Conservation (phyloP, 1,140 invertebrate genomes). For the Wasmannia auropunctata region DNA sequence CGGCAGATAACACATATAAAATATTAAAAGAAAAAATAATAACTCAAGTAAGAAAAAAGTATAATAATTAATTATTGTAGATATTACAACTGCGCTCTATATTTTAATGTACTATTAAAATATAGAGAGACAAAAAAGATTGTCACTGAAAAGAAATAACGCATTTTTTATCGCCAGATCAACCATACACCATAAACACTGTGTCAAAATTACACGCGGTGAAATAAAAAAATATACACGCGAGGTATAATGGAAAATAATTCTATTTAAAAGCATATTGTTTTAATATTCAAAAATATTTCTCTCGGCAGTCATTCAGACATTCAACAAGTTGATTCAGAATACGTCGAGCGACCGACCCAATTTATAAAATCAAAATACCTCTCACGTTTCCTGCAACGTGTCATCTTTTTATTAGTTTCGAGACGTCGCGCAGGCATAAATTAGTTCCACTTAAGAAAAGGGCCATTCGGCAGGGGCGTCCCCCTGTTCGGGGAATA, state of each 20-base stretch:
- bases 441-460: conserved; percentile 41
- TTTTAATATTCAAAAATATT: background rate
- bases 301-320: background rate
- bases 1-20: background rate
- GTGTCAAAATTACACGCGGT: background rate
- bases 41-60: no score
- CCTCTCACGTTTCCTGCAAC: background rate
- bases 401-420: conserved; percentile 26
- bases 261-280: background rate
- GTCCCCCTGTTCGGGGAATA: conserved; percentile 24
- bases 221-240: background rate
- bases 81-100: background rate
- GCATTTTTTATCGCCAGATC: background rate
- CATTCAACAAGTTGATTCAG: background rate
- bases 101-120: background rate
- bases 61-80: background rate
- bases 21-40: background rate
- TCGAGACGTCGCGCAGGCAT: conserved; percentile 5
- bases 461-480: background rate
- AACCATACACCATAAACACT: background rate
- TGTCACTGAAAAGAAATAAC: background rate
- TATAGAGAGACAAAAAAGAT: background rate
- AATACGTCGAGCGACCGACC: background rate
- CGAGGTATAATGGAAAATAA: background rate
- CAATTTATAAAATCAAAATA: background rate